phyloP scores from a whole-genome alignment of 2,797 vertebrate species.

The Gambusia yucatana region DNA sequence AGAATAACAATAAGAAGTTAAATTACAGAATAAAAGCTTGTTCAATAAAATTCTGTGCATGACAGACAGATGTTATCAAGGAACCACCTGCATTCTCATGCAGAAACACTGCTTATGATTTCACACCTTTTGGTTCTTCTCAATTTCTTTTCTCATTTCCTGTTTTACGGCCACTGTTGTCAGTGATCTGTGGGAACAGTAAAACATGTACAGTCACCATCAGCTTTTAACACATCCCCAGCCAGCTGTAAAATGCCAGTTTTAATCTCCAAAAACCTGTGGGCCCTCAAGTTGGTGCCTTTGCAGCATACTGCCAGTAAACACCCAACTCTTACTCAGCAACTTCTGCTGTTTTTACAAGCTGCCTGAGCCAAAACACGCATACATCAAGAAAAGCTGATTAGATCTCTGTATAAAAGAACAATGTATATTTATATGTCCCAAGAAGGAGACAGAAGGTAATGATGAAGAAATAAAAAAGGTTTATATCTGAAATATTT shows the following conservation, averaged over 20 bases:
- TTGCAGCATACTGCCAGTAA: constrained; percentile 77
- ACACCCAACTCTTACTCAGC: constrained; percentile 74
- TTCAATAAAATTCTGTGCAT: constrained; percentile 32
- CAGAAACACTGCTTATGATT: constrained; percentile 60
- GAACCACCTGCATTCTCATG: constrained; percentile 37
- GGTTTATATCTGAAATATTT: constrained; percentile 36
- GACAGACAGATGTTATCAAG: constrained; percentile 39
- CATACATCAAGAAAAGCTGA: constrained; percentile 53
- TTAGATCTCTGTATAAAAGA: constrained; percentile 47
- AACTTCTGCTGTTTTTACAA: constrained; percentile 71
- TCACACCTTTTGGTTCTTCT: constrained; percentile 95
- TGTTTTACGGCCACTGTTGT: constrained; percentile 90
- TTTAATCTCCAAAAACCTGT: constrained; percentile 82
- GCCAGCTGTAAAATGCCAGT: constrained; percentile 75
- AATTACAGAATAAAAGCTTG: constrained; percentile 36
- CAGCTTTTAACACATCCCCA: constrained; percentile 76
- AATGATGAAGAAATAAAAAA: constrained; percentile 44
- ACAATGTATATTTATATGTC: constrained; percentile 26
- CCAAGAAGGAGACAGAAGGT: constrained; percentile 5
- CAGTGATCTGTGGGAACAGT: constrained; percentile 91
- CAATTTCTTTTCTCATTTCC: constrained; percentile 94
- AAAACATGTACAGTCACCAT: constrained; percentile 82
- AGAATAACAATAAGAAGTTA: constrained; percentile 31
- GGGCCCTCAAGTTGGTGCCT: constrained; percentile 68
- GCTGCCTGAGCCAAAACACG: constrained; percentile 55